Evolutionary conservation across 1,140 invertebrate genomes (phyloP), one percentile per base, ranked within the genome.

Genomic region (Drosophila pseudoobscura): DNA sequence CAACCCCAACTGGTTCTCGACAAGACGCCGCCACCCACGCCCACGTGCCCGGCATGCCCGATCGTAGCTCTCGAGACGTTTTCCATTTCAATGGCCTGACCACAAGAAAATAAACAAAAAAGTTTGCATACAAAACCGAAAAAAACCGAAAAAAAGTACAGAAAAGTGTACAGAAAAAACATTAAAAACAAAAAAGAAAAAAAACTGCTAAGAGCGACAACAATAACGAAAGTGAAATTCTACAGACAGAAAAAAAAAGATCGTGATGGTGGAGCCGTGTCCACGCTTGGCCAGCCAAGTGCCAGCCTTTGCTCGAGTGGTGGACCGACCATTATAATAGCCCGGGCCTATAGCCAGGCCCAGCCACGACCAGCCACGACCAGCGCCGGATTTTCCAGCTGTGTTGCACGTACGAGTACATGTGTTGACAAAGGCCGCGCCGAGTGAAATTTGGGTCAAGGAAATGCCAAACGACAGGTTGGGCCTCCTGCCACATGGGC

Each of bases 201-300:
- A 62, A 53, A 58, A 55, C 57, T 41, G 29, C 66, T 11, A 65
- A 51, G 57, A 20, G 66, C 72, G 58, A 85, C 82, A 79, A 80
- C 82, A 77, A 70, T 78, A 85, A 83, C 68, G 84, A 88, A 88
- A 88, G 83, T 88, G 83, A 88, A 88, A 88, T 88, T 88, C 83
- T 88, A 89, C 80, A 80, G 58, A 39, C 11, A 39, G 80, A 75
- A 77, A 70, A 78, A 80, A 62, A 87, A 75, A 74, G 74, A 78
- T 80, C 78, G 82, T 87, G 78, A 60, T 50, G 65, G 60, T 26
- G 70, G 49, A 49, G 58, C 46, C 58, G 45, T 13, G 60, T 64
- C 73, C 82, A 87, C 75, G 78, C 70, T 87, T 83, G 83, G 80
- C 49, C 83, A 87, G 75, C 73, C 77, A 77, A 80, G 77, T 73